Base-by-base conservation (phyloP, 2,113 vertebrate species). In the Bubo blakistoni region DNA sequence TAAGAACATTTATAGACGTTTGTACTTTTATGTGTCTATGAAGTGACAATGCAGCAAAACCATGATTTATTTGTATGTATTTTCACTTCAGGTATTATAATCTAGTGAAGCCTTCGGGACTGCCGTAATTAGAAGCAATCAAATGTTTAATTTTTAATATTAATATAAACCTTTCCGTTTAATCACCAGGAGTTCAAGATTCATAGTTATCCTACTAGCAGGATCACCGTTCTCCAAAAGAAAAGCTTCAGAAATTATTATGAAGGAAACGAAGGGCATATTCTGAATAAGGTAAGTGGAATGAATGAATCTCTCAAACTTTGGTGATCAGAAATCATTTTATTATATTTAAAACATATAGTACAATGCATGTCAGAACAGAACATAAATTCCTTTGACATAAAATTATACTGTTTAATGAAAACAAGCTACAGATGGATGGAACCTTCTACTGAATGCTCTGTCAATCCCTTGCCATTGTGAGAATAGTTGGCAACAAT, bases 381-480 rank as follows among this genome's bases (percentile, higher is more conserved):
- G 91, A 82, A 70, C 82, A 96, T 97, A 96, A 96, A 97, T 96
- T 91, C 44, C 59, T 84, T 78, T 96, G 84, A 96, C 88, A 90
- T 74, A 81, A 95, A 97, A 95, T 97, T 88, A 47, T 62, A 44
- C 36, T n/a, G 40, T 93, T 97, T 95, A 97, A 97, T 97, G 92
- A 92, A 95, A 97, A 94, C 86, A 85, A 97, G 84, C 59, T 91
- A 74, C 63, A 96, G 88, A 96, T 96, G 85, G 65, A 97, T 97
- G 93, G 76, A 94, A 92, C 44, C 58, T 46, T 73, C 67, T 89
- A 18, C 67, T 94, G 94, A 95, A 97, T 86, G 92, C 94, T 96
- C 86, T 91, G 93, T 83, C 92, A 96, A 17, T 40, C 63, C 57
- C 49, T 22, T 57, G 21, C 70, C n/a, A 42, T 85, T 92, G 80